Conservation (phyloP, 2,888 invertebrate genomes). For the Falcaria lacertinaria region DNA sequence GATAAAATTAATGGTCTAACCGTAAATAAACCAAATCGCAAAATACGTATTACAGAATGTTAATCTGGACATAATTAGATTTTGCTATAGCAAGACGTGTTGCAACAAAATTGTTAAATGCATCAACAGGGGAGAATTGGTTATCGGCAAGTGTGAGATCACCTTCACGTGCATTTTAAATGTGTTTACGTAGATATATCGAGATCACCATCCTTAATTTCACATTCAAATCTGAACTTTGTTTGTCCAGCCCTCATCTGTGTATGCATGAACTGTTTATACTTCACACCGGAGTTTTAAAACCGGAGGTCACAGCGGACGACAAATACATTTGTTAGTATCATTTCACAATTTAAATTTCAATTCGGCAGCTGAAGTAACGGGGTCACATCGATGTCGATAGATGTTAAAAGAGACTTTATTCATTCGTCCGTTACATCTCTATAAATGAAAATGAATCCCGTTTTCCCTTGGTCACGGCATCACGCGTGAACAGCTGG, state of each 20-base stretch:
- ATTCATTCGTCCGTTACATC: slow-evolving; percentile 35
- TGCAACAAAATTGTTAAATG: too few species aligned
- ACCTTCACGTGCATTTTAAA: slow-evolving; percentile 31
- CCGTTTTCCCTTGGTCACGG: too few species aligned
- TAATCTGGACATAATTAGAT: too few species aligned
- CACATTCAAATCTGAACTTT: slow-evolving; percentile 68
- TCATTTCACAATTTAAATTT: slow-evolving; percentile 69
- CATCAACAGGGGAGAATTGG: neutral
- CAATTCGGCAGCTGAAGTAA: slow-evolving; percentile 63
- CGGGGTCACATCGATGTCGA: slow-evolving; percentile 70
- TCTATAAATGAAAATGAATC: too few species aligned
- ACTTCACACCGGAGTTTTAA: slow-evolving; percentile 46
- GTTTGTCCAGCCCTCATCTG: slow-evolving; percentile 66
- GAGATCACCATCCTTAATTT: slow-evolving; percentile 60
- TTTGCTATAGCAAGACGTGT: too few species aligned
- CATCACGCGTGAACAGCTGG: too few species aligned
- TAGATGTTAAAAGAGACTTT: slow-evolving; percentile 55
- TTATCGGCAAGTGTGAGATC: slow-evolving; percentile 15
- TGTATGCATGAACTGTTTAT: slow-evolving; percentile 64
- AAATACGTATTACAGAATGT: too few species aligned
- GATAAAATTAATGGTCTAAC: slow-evolving; percentile 12
- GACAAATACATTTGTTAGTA: slow-evolving; percentile 67
- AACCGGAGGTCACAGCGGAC: slow-evolving; percentile 63
- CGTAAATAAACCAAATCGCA: neutral
- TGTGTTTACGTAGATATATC: slow-evolving; percentile 58